Evolutionary conservation across 2,888 invertebrate genomes (phyloP), one percentile per base, ranked within the genome.

Genomic region (Sphaerophoria taeniata): DNA sequence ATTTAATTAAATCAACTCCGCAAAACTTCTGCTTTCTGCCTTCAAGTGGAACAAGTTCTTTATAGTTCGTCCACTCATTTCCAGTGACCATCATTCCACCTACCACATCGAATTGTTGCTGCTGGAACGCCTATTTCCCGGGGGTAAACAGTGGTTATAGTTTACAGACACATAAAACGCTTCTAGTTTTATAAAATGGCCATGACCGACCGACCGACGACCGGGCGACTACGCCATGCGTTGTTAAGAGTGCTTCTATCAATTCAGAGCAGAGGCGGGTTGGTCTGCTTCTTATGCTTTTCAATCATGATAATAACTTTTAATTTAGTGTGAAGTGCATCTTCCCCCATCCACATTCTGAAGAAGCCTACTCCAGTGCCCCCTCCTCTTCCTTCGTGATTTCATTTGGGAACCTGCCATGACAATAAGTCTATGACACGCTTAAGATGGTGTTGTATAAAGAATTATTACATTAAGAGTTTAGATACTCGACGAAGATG

Each of bases 271-370:
- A 24, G 65, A 24, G 39, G 36, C 9, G 7, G 24, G 12, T 24
- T 36, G n/a, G 36, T 53, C n/a, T 53, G 39, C 31, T 39, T 9
- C 49, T 78, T n/a, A 14, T 34, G 24, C 65, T 53, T 67, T 58
- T 53, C 51, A 72, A 75, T 79, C 67, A 73, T 36, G 67, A 79
- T 79, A 63, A 80, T 80, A 61, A 61, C 36, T 43, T 63, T 80
- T 55, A 70, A 80, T 80, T 80, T 76, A 47, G 80, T 76, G 80
- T 61, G 61, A 75, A 80, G 75, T 75, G 60, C 24, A 61, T 74
- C 67, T 53, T 55, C 74, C 75, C 51, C 31, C 49, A 58, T 33
- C 58, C 58, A 36, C 49, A 49, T 65, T 33, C 34, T 14, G 47
- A 47, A 63, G 63, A 47, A 34, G 43, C n/a, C 58, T 60, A 9